phyloP scores from a whole-genome alignment of 2,797 vertebrate species.

The Paratrypauchen microcephalus region DNA sequence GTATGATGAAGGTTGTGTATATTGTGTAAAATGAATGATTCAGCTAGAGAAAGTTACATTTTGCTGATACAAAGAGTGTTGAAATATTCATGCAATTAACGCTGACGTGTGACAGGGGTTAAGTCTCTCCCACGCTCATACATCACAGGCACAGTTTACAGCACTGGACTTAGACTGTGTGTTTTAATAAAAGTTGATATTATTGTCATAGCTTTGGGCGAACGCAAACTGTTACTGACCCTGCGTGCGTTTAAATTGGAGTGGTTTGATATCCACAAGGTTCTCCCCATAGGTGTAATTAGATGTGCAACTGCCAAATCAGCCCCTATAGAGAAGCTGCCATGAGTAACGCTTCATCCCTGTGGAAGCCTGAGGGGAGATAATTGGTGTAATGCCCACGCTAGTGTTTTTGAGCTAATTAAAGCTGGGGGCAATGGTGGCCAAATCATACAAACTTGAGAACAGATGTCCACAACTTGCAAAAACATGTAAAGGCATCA shows the following conservation, averaged over 20 bases:
- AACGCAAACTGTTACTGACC: constrained; percentile 50
- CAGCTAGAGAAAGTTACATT: constrained; percentile 43
- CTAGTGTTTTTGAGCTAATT: constrained; percentile 68
- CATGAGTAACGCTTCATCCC: constrained; percentile 62
- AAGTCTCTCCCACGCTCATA: constrained; percentile 29
- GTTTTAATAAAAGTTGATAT: constrained; percentile 43
- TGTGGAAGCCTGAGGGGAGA: constrained; percentile 59
- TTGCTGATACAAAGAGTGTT: constrained; percentile 51
- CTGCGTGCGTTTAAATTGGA: constrained; percentile 55
- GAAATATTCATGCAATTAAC: constrained; percentile 69
- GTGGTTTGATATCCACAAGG: constrained; percentile 54
- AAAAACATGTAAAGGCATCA: constrained; percentile 14
- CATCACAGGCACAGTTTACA: constrained; percentile 7
- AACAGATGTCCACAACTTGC: constrained; percentile 40
- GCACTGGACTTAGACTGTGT: constrained; percentile 16
- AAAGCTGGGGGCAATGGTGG: constrained; percentile 58
- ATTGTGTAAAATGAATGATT: constrained; percentile 49
- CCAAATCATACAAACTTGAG: constrained; percentile 44
- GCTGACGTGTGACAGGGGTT: constrained; percentile 40
- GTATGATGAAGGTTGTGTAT: neutral
- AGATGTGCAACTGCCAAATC: constrained; percentile 66
- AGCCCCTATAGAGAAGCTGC: constrained; percentile 68
- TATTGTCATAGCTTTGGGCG: constrained; percentile 37
- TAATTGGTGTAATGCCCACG: constrained; percentile 70
- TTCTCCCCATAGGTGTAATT: constrained; percentile 74